phyloP scores from a whole-genome alignment of 2,888 invertebrate genomes.

The Flabesymbios commensalis region DNA sequence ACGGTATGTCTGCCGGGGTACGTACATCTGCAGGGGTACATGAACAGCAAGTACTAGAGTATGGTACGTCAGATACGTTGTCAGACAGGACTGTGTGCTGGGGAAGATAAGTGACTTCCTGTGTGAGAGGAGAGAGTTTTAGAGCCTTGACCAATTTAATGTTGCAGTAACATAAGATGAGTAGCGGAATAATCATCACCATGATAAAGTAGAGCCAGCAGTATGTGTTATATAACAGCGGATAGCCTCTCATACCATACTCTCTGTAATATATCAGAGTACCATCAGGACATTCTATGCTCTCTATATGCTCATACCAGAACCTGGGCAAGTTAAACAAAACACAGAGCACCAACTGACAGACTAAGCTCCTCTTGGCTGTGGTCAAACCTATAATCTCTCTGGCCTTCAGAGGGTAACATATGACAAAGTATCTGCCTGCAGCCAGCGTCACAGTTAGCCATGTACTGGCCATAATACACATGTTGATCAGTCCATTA shows the following conservation, averaged over 20 bases:
- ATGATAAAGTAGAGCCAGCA: conserved; percentile 46
- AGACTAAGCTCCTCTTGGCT: conserved; percentile 46
- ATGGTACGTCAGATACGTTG: too few relatives aligned
- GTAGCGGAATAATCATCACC: conserved; percentile 52
- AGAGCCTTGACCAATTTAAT: conserved; percentile 46
- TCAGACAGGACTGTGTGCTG: too few relatives aligned
- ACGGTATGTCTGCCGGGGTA: too few relatives aligned
- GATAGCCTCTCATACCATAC: conserved; percentile 13
- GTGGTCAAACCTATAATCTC: conserved; percentile 50
- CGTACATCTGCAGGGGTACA: too few relatives aligned
- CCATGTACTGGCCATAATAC: conserved; percentile 57
- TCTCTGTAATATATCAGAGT: conserved; percentile 13
- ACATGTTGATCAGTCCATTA: conserved; percentile 50
- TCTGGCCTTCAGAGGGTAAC: conserved; percentile 56
- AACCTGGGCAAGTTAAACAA: conserved; percentile 30
- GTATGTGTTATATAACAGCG: conserved; percentile 20
- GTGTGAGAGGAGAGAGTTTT: too few relatives aligned
- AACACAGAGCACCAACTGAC: conserved; percentile 25
- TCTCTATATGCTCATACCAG: conserved; percentile 16
- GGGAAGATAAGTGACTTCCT: too few relatives aligned
- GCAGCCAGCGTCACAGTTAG: conserved; percentile 58
- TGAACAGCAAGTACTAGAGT: too few relatives aligned
- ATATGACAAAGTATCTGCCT: conserved; percentile 56
- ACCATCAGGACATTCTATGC: conserved; percentile 14
- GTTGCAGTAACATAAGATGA: conserved; percentile 52